Base-by-base conservation (phyloP, 2,113 vertebrate species). In the human (Homo sapiens) region DNA sequence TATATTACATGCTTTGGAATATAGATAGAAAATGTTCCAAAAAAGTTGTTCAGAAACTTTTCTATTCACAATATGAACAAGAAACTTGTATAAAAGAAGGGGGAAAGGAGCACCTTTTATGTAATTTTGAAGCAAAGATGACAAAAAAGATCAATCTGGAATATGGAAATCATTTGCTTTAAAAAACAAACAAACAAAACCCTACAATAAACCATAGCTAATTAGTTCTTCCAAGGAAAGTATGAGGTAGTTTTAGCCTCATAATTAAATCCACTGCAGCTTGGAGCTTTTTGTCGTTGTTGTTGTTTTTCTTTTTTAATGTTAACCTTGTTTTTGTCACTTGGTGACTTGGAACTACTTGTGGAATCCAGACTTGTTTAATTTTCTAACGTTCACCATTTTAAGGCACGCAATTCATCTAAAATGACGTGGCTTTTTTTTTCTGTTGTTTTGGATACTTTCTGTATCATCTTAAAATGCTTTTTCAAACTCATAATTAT, bases 1-100 rank as follows among this genome's bases (percentile, higher is more conserved):
- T 99, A 99, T 99, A 99, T 99, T 99, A 99, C 99, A 99, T 99
- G 99, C 99, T 99, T 99, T 99, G 99, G 99, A 98, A 98, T 99
- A 99, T 97, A 99, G 98, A 98, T 99, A 99, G 99, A 98, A 99
- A 99, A 99, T 52, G 95, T 97, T 98, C 98, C 98, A 96, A 99
- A 98, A 98, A 98, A 98, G 98, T 98, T 98, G 73, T 97, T 98
- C 98, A 98, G 99, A 99, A 99, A 99, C 98, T 98, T 98, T 98
- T 98, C 98, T 99, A 99, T 99, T 98, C 99, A 99, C 99, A 99
- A 98, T 98, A 99, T 98, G 98, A 98, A 99, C 99, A 99, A 98
- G 98, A 98, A 99, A 96, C 98, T 95, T 98, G 98, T 99, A 98
- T 92, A 98, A 98, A 99, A 99, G 98, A 92, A 73, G 97, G 97